phyloP scores from a whole-genome alignment of 2,797 vertebrate genomes.

The Euthynnus affinis region DNA sequence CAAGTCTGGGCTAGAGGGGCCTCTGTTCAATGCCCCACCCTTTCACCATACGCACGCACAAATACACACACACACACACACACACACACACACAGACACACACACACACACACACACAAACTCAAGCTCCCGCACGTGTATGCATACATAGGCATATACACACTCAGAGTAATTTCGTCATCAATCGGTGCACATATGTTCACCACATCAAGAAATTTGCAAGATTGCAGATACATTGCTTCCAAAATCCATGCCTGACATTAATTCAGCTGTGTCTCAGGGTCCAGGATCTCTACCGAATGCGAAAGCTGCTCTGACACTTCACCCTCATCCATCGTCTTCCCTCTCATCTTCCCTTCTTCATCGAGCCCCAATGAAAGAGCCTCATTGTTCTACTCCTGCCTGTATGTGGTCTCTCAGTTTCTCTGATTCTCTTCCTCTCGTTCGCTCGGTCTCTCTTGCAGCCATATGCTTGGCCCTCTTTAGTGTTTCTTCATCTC shows the following conservation, averaged over 20 bases:
- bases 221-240: slow-evolving; percentile 24
- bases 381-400: slow-evolving; percentile 62
- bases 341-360: slow-evolving; percentile 59
- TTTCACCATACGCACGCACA: slow-evolving; percentile 54
- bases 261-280: slow-evolving; percentile 32
- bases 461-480: slow-evolving; percentile 61
- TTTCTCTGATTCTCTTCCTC: slow-evolving; percentile 45
- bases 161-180: slow-evolving; percentile 24
- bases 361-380: slow-evolving; percentile 58
- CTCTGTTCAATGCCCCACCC: slow-evolving; percentile 81
- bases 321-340: slow-evolving; percentile 55
- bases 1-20: slow-evolving; percentile 84
- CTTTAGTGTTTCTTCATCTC: slow-evolving; percentile 50
- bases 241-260: slow-evolving; percentile 23
- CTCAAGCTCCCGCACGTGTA: background rate
- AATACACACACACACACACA: slow-evolving; percentile 24
- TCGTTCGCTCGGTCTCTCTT: slow-evolving; percentile 29
- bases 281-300: slow-evolving; percentile 12
- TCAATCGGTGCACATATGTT: slow-evolving; percentile 21
- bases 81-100: slow-evolving; percentile 31
- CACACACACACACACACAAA: slow-evolving; percentile 28
- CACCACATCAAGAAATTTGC: slow-evolving; percentile 47
- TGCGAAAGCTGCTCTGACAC: slow-evolving; percentile 38
- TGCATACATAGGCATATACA: background rate
- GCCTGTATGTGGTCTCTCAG: slow-evolving; percentile 51